Evolutionary conservation across 2,888 invertebrate genomes (phyloP), one percentile per base, ranked within the genome.

Genomic region (Aethes cnicana): DNA sequence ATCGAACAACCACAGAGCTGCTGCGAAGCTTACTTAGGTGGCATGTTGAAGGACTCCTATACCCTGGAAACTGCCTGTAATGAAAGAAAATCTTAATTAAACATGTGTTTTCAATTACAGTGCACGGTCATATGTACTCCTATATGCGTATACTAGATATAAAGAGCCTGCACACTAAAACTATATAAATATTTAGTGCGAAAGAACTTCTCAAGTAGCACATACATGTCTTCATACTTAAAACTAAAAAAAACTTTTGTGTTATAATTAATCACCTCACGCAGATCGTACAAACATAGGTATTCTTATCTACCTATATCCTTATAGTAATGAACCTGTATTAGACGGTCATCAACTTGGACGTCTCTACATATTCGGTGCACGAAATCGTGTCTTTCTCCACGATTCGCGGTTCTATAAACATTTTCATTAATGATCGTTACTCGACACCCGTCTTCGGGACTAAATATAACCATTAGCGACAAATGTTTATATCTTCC

Each of bases 1-100:
- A 25, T 14, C 32, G 20, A 11, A 52, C 37, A 14, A 9, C 44
- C 49, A 48, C 49, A 63, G 66, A 66, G 48, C 56, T 57, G 66
- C 58, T 46, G 63, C 60, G 62, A 66, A 64, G 72, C 87, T 87
- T 87, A 88, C 88, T 88, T 88, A 82, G 88, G 88, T 78, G 88
- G 88, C 88, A 88, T 88, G 79, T 69, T 70, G 84, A 68, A 63
- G 79, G 61, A 69, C 77, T 74, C 72, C 74, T 80, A 85, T 76
- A 78, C 83, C 74, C 77, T 75, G 74, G 77, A 68, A 80, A 76
- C 77, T 74, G 74, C 88, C 88, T 88, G 88, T 57, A 87, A 87
- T 77, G 66, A 79, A 82, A 85, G 72, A 83, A 83, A 78, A 75
- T 69, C 62, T 50, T 56, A 55, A 62, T 55, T 70, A 57, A 71